phyloP scores from a whole-genome alignment of 1,140 invertebrate genomes.

The Drosophila insularis region DNA sequence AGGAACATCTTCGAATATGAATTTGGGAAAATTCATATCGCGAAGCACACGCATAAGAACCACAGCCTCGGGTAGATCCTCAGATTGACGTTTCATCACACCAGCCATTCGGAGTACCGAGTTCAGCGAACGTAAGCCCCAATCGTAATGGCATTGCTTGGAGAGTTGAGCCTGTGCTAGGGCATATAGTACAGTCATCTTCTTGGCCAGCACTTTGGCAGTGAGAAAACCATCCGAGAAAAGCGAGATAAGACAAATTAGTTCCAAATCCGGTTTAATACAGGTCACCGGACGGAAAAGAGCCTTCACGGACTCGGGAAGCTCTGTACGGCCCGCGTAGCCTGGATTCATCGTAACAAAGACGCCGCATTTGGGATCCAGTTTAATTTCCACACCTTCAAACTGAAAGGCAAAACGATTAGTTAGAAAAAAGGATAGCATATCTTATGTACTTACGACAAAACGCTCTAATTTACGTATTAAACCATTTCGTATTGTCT shows the following conservation, averaged over 20 bases:
- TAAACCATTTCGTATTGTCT: conserved; percentile 93
- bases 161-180: conserved; percentile 93
- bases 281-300: conserved; percentile 95
- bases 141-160: conserved; percentile 96
- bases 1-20: conserved; percentile 94
- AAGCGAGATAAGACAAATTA: conserved; percentile 95
- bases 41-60: conserved; percentile 93
- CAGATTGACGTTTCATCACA: conserved; percentile 89
- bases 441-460: conserved; percentile 83
- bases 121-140: conserved; percentile 94
- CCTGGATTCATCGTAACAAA: conserved; percentile 98
- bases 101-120: conserved; percentile 95
- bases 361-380: conserved; percentile 93
- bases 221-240: conserved; percentile 95
- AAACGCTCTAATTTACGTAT: conserved; percentile 89
- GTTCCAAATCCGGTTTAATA: conserved; percentile 93
- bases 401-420: conserved; percentile 84
- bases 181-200: conserved; percentile 95
- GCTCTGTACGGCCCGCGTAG: conserved; percentile 93
- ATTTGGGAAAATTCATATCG: conserved; percentile 96
- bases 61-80: conserved; percentile 90
- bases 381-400: conserved; percentile 90
- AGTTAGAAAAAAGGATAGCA: background rate
- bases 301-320: conserved; percentile 95
- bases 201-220: conserved; percentile 94